Base-by-base conservation (phyloP, 2,113 vertebrate species). In the Oreochromis tanganicae region DNA sequence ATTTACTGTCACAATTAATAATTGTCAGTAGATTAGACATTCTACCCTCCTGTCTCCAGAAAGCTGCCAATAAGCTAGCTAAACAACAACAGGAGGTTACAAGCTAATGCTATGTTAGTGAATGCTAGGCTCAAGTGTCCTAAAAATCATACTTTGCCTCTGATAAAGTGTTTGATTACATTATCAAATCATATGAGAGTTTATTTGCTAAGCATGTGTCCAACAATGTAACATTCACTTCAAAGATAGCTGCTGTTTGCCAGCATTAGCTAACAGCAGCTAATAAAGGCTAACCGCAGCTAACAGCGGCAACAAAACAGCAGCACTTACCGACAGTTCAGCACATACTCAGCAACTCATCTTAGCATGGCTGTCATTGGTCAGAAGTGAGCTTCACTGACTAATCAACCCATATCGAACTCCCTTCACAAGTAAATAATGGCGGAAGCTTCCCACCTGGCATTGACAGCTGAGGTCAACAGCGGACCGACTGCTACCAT, bases 401-500 rank as follows among this genome's bases (percentile, higher is more conserved):
- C 56, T 59, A 59, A 34, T 2, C 3, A 61, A 2, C 29, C 2
- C 27, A 10, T 34, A 29, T 13, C 4, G 1, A 57, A 57, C 57
- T 34, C 17, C 32, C 17, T 63, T 63, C 32, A 66, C 59, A 66
- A 36, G 17, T 66, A 7, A 2, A 12, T 2, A 66, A 63, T n/a
- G 5, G 32, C 9, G 36, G 17, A 63, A n/a, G 32, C 32, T 66
- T 66, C 61, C 0, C 61, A 7, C 5, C 19, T 7, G 19, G 1
- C 17, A 66, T 36, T 4, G 29, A 63, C 59, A 63, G 29, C 59
- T 34, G 3, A 34, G 16, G 29, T 63, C 3, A 32, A 63, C 29
- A 63, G 17, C 0, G 2, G 6, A 19, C 1, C 0, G 2, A 66
- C 1, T 38, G 61, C 19, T 1, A 68, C 34, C 61, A 68, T 38